Conservation (phyloP, 2,888 invertebrate genomes). For the Altica lythri region DNA sequence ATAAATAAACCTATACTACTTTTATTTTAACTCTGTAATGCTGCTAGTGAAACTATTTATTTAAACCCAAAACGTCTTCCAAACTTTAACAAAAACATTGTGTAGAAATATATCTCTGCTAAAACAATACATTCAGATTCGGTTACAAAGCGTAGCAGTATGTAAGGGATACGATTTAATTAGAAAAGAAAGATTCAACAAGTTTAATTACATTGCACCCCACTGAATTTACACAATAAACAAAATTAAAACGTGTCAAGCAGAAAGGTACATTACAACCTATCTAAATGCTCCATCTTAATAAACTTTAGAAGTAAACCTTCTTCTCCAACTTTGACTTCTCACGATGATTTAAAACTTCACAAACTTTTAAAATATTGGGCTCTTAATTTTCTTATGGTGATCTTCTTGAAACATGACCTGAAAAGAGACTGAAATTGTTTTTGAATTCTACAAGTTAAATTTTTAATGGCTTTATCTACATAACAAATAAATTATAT, state of each 20-base stretch:
- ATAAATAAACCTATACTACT: no score
- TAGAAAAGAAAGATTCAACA: conserved; percentile 23
- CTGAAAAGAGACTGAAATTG: no score
- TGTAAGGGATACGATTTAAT: conserved; percentile 13
- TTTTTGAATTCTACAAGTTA: no score
- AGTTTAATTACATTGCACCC: conserved; percentile 18
- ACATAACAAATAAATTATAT: no score
- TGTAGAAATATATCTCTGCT: no score
- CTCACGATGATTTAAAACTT: conserved; percentile 53
- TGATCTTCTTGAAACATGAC: no score
- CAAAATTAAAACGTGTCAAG: conserved; percentile 23
- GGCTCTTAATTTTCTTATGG: conserved; percentile 35
- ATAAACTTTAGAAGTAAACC: conserved; percentile 54
- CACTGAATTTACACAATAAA: conserved; percentile 29
- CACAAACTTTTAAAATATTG: conserved; percentile 51
- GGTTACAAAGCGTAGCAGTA: conserved; percentile 1
- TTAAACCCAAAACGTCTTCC: no score
- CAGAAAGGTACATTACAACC: conserved; percentile 19
- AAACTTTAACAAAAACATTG: no score
- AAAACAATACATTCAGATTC: conserved; percentile 17
- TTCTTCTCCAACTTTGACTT: conserved; percentile 51
- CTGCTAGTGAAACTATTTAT: no score
- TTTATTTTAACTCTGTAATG: no score
- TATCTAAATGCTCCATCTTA: no score
- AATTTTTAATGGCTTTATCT: no score